Evolutionary conservation across 2,888 invertebrate genomes (phyloP), one percentile per base, ranked within the genome.

Genomic region (Leptothorax acervorum): DNA sequence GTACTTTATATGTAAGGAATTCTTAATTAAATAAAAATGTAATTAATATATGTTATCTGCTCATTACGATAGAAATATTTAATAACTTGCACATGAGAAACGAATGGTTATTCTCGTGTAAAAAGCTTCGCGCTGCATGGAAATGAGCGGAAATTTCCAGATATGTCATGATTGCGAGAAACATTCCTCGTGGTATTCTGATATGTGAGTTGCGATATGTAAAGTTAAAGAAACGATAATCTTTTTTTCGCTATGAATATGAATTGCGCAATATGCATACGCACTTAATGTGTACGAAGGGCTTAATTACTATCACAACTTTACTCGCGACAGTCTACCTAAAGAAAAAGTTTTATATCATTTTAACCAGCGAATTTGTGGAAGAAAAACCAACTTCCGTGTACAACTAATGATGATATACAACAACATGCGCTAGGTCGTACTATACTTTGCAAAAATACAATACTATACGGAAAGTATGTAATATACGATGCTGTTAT

Each of bases 341-440:
- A 62, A 39, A 45, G 70, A 28, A 73, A 83, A 71, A 63, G 79
- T 53, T 63, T 39, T 62, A 63, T 45, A 65, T 70, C 83, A 71
- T 31, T 60, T 63, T 63, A 70, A 66, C 53, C 60, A 62, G 83
- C 42, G 23, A 70, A 75, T 63, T 82, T 63, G 70, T 57, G 63
- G 51, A 76, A 83, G 83, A 45, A 62, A 85, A 82, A 84, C 75
- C 74, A 84, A 82, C 74, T 84, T 84, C 68, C 74, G 23, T 71
- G 84, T 84, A 71, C 51, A 68, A 66, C 62, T 84, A 84, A 84
- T 63, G 74, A 82, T 74, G 71, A 71, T 60, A 42, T 71, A 82
- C 62, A 82, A 82, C 68, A 82, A 75, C 51, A 51, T 18, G 9
- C n/a, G 53, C 51, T 57, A 68, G 42, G 23, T 76, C 39, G 12